These are phyloP conservation scores for Lanius ludovicianus DNA, from an alignment of 2,113 vertebrate species.

Conservation along the genomic window DNA sequence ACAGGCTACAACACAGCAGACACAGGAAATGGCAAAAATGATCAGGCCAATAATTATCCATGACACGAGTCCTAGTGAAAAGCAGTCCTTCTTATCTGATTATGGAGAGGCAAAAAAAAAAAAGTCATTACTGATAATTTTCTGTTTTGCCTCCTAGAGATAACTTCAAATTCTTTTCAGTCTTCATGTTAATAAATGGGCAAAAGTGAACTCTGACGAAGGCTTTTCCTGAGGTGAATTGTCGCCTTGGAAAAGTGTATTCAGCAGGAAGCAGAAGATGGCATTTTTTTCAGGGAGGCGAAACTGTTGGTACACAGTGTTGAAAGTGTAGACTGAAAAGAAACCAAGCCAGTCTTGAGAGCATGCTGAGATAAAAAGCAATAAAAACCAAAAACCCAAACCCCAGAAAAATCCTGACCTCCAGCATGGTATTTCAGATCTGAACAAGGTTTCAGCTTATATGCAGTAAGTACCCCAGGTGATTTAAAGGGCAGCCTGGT, in stretches of 20 bases:
- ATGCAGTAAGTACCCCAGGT: background rate
- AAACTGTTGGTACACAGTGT: background rate
- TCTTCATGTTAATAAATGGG: background rate
- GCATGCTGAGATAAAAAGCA: background rate
- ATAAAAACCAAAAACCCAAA: background rate
- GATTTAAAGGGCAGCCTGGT: background rate
- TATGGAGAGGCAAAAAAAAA: background rate
- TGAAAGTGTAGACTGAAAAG: background rate
- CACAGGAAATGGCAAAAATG: background rate
- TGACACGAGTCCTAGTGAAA: conserved; percentile 36
- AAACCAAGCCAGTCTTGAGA: background rate
- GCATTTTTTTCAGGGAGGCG: background rate
- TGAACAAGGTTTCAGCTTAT: background rate
- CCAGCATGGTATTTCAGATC: background rate
- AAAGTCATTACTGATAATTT: background rate
- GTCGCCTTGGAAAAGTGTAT: background rate
- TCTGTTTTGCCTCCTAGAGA: background rate
- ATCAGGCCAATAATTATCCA: conserved; percentile 64
- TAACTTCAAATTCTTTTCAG: background rate
- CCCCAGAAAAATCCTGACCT: background rate
- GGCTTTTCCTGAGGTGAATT: background rate
- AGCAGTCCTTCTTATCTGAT: conserved; percentile 40
- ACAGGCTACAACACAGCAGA: conserved; percentile 38
- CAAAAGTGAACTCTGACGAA: background rate
- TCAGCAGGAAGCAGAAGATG: background rate